A percentile compares a stretch with the other conserved stretches of the same genome.
These are phyloP conservation scores for Mizuhopecten yessoensis DNA, from an alignment of 1,140 invertebrate species.

Conservation along the genomic window DNA sequence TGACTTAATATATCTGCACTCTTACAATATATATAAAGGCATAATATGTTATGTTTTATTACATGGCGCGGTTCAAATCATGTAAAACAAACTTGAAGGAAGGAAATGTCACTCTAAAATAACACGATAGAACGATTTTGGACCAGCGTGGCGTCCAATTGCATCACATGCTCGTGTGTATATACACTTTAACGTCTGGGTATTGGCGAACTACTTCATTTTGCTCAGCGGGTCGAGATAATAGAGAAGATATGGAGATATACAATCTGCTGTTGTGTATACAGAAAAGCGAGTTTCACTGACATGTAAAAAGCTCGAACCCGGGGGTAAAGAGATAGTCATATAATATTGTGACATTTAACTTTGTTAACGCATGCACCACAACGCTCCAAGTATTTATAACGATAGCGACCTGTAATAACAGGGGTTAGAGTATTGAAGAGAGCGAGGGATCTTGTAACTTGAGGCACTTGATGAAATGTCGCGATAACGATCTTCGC, in stretches of 20 bases:
- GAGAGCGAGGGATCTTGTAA: background rate
- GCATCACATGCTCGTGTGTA: background rate
- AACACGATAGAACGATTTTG: background rate
- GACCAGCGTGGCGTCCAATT: background rate
- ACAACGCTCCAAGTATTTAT: too few relatives aligned
- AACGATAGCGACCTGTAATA: too few relatives aligned
- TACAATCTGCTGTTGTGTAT: background rate
- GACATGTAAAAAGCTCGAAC: background rate
- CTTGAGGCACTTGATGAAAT: background rate
- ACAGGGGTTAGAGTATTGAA: background rate
- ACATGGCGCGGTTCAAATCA: background rate
- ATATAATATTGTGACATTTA: background rate
- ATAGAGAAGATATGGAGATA: background rate
- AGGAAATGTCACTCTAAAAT: background rate
- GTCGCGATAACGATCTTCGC: background rate
- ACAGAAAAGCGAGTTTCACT: background rate
- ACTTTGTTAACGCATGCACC: background rate
- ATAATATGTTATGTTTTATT: background rate
- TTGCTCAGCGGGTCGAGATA: background rate
- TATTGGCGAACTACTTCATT: background rate
- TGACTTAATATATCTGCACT: background rate
- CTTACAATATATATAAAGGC: background rate
- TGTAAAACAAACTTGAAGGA: background rate
- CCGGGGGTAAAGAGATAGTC: background rate
- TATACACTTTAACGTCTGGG: background rate